phyloP scores from a whole-genome alignment of 2,888 invertebrate species.

The Polydrusus cervinus region DNA sequence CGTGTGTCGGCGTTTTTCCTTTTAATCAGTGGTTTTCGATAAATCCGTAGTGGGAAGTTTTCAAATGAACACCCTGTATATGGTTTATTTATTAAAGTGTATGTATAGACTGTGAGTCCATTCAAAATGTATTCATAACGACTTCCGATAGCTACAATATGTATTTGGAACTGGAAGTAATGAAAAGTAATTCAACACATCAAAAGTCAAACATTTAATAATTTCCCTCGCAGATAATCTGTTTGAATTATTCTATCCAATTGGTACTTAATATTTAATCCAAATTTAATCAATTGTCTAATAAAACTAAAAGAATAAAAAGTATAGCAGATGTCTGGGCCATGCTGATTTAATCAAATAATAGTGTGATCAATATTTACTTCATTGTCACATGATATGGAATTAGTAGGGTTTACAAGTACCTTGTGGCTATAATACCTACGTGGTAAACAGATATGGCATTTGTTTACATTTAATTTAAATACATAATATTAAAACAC shows the following conservation, averaged over 20 bases:
- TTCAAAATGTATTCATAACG: too few species aligned
- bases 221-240: not conserved
- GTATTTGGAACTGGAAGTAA: too few species aligned
- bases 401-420: slow-evolving; percentile 15
- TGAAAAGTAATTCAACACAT: too few species aligned
- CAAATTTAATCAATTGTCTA: slow-evolving; percentile 6
- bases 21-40: too few species aligned
- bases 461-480: slow-evolving; percentile 26
- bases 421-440: not conserved
- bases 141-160: too few species aligned
- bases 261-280: slow-evolving; percentile 10
- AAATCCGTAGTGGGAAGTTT: too few species aligned
- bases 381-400: slow-evolving; percentile 13
- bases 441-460: slow-evolving; percentile 8
- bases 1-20: too few species aligned
- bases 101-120: too few species aligned
- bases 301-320: slow-evolving; percentile 15
- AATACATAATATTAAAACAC: not conserved
- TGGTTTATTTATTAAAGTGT: too few species aligned
- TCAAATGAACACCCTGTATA: too few species aligned
- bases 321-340: slow-evolving; percentile 12
- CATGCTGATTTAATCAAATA: slow-evolving; percentile 18
- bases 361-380: slow-evolving; percentile 21
- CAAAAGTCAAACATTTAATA: not conserved
- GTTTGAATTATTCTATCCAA: slow-evolving; percentile 1